phyloP scores from a whole-genome alignment of 1,140 invertebrate species.

The Diorhabda carinulata region DNA sequence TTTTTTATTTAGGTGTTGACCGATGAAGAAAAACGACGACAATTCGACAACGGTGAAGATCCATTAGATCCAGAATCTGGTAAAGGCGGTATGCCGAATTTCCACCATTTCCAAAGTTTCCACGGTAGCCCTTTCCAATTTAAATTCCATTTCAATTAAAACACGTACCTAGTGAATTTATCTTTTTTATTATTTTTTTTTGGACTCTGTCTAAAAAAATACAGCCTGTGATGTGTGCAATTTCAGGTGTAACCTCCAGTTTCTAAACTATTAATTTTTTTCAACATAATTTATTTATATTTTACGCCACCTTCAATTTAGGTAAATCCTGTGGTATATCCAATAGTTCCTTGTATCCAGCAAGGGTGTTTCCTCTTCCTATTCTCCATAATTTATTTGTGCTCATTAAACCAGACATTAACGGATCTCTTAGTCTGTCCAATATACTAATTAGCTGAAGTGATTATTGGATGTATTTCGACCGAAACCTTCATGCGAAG shows the following conservation, averaged over 20 bases:
- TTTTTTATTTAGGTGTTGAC: slow-evolving; percentile 57
- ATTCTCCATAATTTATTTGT: too few species aligned
- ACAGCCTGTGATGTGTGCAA: not conserved
- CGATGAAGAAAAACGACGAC: slow-evolving; percentile 82
- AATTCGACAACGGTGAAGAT: slow-evolving; percentile 94
- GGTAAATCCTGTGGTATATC: too few species aligned
- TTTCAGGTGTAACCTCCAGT: not conserved
- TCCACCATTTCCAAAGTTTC: slow-evolving; percentile 75
- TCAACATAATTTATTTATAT: too few species aligned
- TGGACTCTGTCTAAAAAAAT: not conserved
- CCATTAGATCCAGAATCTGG: slow-evolving; percentile 91
- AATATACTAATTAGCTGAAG: too few species aligned
- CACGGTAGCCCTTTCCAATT: slow-evolving; percentile 89
- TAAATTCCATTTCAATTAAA: slow-evolving; percentile 90
- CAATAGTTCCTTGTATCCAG: too few species aligned
- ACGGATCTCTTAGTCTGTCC: too few species aligned
- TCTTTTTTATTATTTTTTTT: not conserved
- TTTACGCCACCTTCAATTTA: too few species aligned
- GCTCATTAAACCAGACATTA: too few species aligned
- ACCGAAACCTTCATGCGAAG: too few species aligned
- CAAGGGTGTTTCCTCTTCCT: too few species aligned
- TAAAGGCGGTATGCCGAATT: slow-evolving; percentile 66
- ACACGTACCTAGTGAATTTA: not conserved
- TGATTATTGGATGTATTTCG: too few species aligned
- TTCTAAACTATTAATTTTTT: too few species aligned